Base-by-base conservation (phyloP, 2,113 vertebrate species). In the Zosterops pallidus region DNA sequence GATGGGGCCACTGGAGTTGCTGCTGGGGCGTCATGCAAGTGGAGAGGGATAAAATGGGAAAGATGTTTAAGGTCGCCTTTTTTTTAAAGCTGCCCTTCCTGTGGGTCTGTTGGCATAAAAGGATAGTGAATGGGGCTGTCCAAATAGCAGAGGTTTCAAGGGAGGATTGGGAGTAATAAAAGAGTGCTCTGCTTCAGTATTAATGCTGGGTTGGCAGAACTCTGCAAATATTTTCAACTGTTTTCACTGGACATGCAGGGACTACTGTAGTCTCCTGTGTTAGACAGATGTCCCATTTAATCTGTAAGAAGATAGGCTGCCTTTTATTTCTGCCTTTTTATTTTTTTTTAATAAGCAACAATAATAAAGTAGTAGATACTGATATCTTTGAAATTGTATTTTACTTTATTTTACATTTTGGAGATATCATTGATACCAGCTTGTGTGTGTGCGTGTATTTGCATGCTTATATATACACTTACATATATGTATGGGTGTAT, bases 11-110 rank as follows among this genome's bases (percentile, higher is more conserved):
- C 35, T 3, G 13, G 33, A 62, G 31, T 62, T 65, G 63, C 55
- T 8, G 11, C 46, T 5, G 6, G 46, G 53, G 26, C 0, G 0
- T 19, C 0, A 0, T 42, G 42, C 72, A 33, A 75, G 4, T 10
- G 15, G 42, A 29, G 71, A 14, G 0, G 4, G 57, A 53, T 72
- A 68, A 55, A 86, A 46, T 0, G 4, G 50, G 31, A 84, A 33
- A 26, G 57, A 37, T 88, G 42, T 28, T 80, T 84, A 33, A 68
- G 39, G 82, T 89, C 18, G 42, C n/a, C 28, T 64, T 79, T 85
- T 74, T 59, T 63, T 42, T 76, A 49, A 87, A 79, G 41, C 92
- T 85, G 53, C 41, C 24, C 26, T 31, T 78, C 35, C 24, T 77
- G 18, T 63, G 56, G 29, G 26, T 79, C 39, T 92, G 12, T 55